phyloP scores from a whole-genome alignment of 1,140 invertebrate genomes.

The Hestina assimilis region DNA sequence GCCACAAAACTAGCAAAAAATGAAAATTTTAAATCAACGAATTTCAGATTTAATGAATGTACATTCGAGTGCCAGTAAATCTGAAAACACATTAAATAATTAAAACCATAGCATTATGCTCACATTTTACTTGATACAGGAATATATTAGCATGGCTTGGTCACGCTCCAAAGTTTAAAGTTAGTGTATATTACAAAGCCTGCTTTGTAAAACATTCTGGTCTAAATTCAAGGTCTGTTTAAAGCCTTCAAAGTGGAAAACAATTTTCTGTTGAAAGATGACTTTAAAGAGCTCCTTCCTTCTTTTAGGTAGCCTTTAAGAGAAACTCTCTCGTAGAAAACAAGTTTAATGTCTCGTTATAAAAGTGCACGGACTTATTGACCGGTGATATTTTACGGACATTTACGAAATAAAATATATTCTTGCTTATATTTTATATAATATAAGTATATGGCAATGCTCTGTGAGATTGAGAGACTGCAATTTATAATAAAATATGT shows the following conservation, averaged over 20 bases:
- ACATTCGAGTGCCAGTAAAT: not conserved
- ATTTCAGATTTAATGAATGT: not conserved
- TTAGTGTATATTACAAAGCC: not conserved
- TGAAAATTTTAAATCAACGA: not conserved
- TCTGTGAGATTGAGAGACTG: no score
- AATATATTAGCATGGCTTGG: not conserved
- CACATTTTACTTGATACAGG: not conserved
- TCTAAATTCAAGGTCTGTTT: slow-evolving; percentile 2
- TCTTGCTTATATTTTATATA: no score
- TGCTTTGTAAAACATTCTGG: not conserved
- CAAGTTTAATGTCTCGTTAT: not conserved
- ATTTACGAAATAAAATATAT: not conserved
- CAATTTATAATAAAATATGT: no score
- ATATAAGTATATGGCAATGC: no score
- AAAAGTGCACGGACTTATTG: not conserved
- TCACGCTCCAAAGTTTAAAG: slow-evolving; percentile 1
- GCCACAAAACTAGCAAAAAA: not conserved
- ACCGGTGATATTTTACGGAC: not conserved
- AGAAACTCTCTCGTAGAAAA: not conserved
- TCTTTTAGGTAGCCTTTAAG: not conserved
- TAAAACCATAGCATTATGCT: not conserved
- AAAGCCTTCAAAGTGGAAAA: not conserved
- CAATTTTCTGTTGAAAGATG: slow-evolving; percentile 1
- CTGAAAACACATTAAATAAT: slow-evolving; percentile 2
- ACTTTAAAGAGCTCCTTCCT: not conserved